Evolutionary conservation across 2,113 vertebrate species (phyloP).

Genomic region (Ardeotis arabs): DNA sequence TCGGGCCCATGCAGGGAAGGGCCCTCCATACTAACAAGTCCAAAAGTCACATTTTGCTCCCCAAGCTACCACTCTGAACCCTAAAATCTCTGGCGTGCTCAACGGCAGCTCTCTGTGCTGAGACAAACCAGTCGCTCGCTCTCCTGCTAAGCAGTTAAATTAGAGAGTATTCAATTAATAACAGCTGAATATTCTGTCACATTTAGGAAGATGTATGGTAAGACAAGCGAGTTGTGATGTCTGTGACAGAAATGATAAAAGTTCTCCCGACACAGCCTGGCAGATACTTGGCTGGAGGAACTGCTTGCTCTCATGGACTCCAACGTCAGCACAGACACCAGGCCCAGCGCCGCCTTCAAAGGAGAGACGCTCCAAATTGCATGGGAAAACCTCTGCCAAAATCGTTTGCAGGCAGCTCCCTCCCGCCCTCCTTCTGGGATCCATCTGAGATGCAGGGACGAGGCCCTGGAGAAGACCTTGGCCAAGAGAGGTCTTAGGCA

Average conservation of each 20-base stretch:
- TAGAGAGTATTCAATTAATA: constrained; percentile 95
- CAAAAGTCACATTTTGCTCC: background rate
- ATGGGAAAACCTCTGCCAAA: constrained; percentile 48
- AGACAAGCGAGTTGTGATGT: constrained; percentile 95
- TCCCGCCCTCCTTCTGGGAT: constrained; percentile 14
- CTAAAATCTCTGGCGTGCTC: background rate
- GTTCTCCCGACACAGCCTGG: constrained; percentile 89
- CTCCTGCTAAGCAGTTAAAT: constrained; percentile 82
- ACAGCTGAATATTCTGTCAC: constrained; percentile 91
- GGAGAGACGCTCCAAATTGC: constrained; percentile 56
- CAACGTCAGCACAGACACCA: constrained; percentile 81
- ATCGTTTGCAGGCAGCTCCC: constrained; percentile 39
- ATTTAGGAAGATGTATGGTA: constrained; percentile 93
- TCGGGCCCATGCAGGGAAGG: background rate
- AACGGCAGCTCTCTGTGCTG: constrained; percentile 58
- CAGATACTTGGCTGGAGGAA: constrained; percentile 81
- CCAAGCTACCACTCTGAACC: background rate
- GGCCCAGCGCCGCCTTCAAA: constrained; percentile 70
- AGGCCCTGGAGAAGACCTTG: background rate
- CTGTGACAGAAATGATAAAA: constrained; percentile 95
- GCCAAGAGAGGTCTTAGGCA: background rate
- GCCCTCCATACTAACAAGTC: background rate
- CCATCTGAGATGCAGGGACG: background rate
- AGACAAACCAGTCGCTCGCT: constrained; percentile 77
- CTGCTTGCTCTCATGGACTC: constrained; percentile 73